Percentiles rank a stretch among this genome's conserved stretches.
These are phyloP conservation scores for Typhlichthys subterraneus DNA, from an alignment of 2,797 vertebrate genomes.

Conservation along the genomic window DNA sequence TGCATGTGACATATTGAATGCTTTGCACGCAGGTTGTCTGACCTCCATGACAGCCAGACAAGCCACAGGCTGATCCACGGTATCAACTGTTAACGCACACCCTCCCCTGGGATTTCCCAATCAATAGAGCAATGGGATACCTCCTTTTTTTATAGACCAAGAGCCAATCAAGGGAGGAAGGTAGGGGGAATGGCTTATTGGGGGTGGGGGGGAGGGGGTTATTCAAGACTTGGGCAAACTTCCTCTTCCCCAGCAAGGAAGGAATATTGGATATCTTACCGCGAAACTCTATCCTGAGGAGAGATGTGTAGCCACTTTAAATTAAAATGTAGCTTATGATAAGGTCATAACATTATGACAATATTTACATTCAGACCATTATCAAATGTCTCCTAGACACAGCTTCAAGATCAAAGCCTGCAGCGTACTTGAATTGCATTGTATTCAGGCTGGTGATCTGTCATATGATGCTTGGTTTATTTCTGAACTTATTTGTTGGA, in stretches of 20 bases:
- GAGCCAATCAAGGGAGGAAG: conserved; percentile 48
- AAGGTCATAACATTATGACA: too few relatives aligned
- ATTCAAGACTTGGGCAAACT: conserved; percentile 36
- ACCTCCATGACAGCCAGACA: conserved; percentile 57
- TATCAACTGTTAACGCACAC: conserved; percentile 54
- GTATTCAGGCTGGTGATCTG: too few relatives aligned
- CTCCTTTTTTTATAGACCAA: conserved; percentile 52
- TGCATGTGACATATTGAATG: conserved; percentile 64
- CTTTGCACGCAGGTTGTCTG: conserved; percentile 53
- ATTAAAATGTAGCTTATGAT: background rate
- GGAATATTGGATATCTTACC: conserved; percentile 61
- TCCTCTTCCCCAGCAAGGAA: conserved; percentile 46
- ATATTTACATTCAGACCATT: too few relatives aligned
- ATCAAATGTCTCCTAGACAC: too few relatives aligned
- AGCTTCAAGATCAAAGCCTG: too few relatives aligned
- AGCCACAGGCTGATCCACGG: conserved; percentile 57
- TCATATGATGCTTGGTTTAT: too few relatives aligned
- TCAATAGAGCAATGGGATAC: conserved; percentile 69
- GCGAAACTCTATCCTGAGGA: conserved; percentile 34
- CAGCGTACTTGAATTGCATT: too few relatives aligned
- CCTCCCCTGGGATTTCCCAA: conserved; percentile 54
- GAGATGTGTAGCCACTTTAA: conserved; percentile 47
- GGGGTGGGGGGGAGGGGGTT: conserved; percentile 1
- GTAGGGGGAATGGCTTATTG: conserved; percentile 1
- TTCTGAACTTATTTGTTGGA: too few relatives aligned